Percentiles rank a stretch among this genome's conserved stretches.
phyloP scores from a whole-genome alignment of 2,113 vertebrate species.

The Scatophagus argus region DNA sequence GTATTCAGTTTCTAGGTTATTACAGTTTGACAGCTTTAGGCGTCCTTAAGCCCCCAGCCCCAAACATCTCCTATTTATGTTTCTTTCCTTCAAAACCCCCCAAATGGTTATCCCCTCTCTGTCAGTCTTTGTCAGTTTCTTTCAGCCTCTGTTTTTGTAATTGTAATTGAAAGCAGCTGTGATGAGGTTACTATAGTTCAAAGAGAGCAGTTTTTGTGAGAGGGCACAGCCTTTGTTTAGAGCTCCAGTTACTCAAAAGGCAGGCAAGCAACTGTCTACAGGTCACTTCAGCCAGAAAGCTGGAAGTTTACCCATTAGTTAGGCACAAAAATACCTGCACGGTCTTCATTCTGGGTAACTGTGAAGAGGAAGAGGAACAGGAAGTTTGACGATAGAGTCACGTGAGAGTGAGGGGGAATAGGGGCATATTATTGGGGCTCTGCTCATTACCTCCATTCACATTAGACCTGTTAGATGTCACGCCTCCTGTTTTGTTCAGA shows the following conservation, averaged over 20 bases:
- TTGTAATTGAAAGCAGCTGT: slow-evolving; percentile 86
- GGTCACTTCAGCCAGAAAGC: slow-evolving; percentile 11
- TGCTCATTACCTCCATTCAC: slow-evolving; percentile 8
- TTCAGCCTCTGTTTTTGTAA: slow-evolving; percentile 58
- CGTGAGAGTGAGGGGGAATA: not conserved
- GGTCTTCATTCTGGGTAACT: not conserved
- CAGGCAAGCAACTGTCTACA: slow-evolving; percentile 24
- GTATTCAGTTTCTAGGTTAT: slow-evolving; percentile 42
- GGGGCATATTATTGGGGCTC: not conserved
- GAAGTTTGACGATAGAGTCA: not conserved
- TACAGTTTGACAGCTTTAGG: slow-evolving; percentile 45
- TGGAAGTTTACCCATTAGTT: slow-evolving; percentile 31
- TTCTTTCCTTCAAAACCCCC: slow-evolving; percentile 52
- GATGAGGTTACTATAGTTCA: slow-evolving; percentile 82
- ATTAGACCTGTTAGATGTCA: not conserved
- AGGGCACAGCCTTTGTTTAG: slow-evolving; percentile 54
- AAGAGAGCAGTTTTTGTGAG: slow-evolving; percentile 54
- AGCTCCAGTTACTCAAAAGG: slow-evolving; percentile 52
- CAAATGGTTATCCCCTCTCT: slow-evolving; percentile 34
- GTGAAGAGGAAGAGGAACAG: not conserved
- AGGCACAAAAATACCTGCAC: not conserved
- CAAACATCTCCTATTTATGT: slow-evolving; percentile 31
- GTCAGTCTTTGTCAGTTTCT: slow-evolving; percentile 45
- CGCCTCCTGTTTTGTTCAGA: not conserved
- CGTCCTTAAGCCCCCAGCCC: not conserved